These are phyloP conservation scores for Castor canadensis DNA, from an alignment of 2,113 vertebrate species.

Conservation along the genomic window DNA sequence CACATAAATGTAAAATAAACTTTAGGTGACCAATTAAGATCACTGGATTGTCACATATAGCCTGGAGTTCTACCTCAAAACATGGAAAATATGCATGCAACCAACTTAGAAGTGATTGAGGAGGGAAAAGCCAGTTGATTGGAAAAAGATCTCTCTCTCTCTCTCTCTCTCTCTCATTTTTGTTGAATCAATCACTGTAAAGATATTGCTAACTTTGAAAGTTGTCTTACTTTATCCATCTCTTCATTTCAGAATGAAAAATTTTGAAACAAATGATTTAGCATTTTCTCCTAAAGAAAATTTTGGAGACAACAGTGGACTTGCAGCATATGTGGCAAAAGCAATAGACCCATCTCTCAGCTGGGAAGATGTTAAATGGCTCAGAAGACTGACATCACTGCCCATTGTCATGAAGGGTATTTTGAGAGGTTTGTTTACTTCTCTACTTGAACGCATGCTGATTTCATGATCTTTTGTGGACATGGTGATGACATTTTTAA, in stretches of 20 bases:
- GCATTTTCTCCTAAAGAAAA: slow-evolving; percentile 89
- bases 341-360: slow-evolving; percentile 91
- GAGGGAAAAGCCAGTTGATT: not conserved
- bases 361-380: slow-evolving; percentile 94
- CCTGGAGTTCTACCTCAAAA: not conserved
- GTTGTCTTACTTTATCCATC: slow-evolving; percentile 2
- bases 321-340: slow-evolving; percentile 93
- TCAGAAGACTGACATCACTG: slow-evolving; percentile 89
- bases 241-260: slow-evolving; percentile 89
- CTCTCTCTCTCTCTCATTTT: not conserved
- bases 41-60: not conserved
- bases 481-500: not conserved
- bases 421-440: slow-evolving; percentile 87
- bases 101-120: not conserved
- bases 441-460: not conserved
- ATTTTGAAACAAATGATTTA: slow-evolving; percentile 90
- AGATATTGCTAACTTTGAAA: not conserved
- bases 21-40: not conserved
- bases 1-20: not conserved
- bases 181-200: not conserved
- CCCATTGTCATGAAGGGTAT: slow-evolving; percentile 94
- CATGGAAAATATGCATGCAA: not conserved
- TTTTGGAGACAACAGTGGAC: slow-evolving; percentile 91
- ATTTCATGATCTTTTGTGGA: not conserved
- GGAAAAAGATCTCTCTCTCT: not conserved